These are phyloP conservation scores for Miltochrista miniata DNA, from an alignment of 2,888 invertebrate species.

Conservation along the genomic window DNA sequence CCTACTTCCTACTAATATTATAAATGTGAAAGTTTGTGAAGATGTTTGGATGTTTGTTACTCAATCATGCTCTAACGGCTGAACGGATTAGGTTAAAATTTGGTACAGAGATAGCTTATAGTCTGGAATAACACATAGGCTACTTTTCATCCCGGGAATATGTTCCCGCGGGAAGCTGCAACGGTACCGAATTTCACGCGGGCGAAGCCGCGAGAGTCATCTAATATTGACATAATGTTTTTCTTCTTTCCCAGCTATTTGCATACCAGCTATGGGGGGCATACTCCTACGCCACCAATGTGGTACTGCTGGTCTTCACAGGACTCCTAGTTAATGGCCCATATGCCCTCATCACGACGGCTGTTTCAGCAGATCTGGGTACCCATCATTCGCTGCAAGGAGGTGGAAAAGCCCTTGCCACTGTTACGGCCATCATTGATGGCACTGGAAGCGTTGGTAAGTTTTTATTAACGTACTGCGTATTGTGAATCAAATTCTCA, in stretches of 20 bases:
- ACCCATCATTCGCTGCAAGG: constrained; percentile 93
- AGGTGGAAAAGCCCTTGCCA: constrained; percentile 95
- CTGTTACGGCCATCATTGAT: constrained; percentile 98
- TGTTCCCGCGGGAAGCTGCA: too few species aligned
- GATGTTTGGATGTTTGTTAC: too few species aligned
- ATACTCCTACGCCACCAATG: constrained; percentile 83
- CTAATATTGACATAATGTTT: neutral
- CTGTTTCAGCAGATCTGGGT: constrained; percentile 97
- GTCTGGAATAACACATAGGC: too few species aligned
- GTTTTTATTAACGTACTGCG: constrained; percentile 30
- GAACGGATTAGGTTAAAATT: too few species aligned
- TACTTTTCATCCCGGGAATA: too few species aligned
- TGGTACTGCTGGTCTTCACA: constrained; percentile 87
- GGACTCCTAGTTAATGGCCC: constrained; percentile 97
- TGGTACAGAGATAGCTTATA: too few species aligned
- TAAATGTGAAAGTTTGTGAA: too few species aligned
- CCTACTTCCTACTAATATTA: too few species aligned
- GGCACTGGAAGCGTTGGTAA: constrained; percentile 95
- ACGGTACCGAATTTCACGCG: too few species aligned
- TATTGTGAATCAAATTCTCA: too few species aligned
- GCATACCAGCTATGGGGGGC: constrained; percentile 90
- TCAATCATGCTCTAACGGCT: too few species aligned
- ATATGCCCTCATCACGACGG: constrained; percentile 97
- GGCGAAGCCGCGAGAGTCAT: neutral
- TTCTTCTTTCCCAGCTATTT: constrained; percentile 86